Evolutionary conservation across 2,888 invertebrate species (phyloP), one percentile per base, ranked within the genome.

Genomic region (Bugula neritina): DNA sequence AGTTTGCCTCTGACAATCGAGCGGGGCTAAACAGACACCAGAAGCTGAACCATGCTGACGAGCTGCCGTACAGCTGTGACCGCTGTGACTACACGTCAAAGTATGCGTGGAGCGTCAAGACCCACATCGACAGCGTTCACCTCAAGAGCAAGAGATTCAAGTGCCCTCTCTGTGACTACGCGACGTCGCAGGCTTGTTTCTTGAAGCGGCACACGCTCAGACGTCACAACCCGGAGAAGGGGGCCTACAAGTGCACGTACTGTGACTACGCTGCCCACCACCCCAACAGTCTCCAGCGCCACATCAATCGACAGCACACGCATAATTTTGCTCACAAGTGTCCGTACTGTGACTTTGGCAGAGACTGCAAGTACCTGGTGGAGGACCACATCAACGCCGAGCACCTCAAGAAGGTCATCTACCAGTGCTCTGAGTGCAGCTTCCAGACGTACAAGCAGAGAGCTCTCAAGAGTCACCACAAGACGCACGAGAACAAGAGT

Each of bases 401-500:
- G 27, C 63, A 63, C 31, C 63, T 63, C 31, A 63, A 63, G 63
- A 63, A 63, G 31, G 63, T 63, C 34, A 34, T 63, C 63, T 63
- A 63, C 31, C 63, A 63, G 34, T 63, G 63, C 63, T 63, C 63
- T n/a, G 63, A 63, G 63, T 63, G 63, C 63, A 63, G 63, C 31
- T 63, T 63, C 34, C 29, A 63, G 29, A 63, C 63, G 31, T 63
- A 63, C 34, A 63, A 63, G 63, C 63, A 63, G 63, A 27, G 63
- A 34, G 63, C 63, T 13, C 63, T 63, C 5, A 63, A 63, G 63
- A 63, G 63, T 31, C 63, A 63, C 34, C 63, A 63, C 63, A 63
- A 63, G 63, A 63, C 63, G 2, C 63, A 63, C 27, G 29, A 29
- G 34, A 63, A 63, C 63, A 63, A 27, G 31, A 63, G 63, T 63